Conservation (phyloP, 2,797 vertebrate genomes). For the Falco concolor region DNA sequence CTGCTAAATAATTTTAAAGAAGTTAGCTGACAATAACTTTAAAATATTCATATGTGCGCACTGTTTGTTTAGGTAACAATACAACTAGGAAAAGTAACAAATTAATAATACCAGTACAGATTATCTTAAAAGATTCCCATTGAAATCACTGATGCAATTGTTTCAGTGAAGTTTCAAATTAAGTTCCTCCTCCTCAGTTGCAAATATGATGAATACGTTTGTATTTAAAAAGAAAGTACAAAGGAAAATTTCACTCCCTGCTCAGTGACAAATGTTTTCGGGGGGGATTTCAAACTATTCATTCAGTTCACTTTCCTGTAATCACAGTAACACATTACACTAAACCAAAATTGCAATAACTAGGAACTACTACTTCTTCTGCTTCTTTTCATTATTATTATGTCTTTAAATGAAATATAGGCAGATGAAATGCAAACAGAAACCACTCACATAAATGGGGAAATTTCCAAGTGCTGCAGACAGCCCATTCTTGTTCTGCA, state of each 20-base stretch:
- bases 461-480: not conserved
- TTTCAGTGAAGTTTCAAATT: not conserved
- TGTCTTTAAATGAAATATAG: not conserved
- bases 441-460: not conserved
- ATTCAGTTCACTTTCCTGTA: not conserved
- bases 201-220: not conserved
- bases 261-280: not conserved
- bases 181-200: not conserved
- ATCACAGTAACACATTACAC: not conserved
- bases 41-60: not conserved
- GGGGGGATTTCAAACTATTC: not conserved
- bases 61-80: not conserved
- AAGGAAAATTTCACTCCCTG: not conserved
- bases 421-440: not conserved
- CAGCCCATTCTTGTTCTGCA: not conserved
- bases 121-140: not conserved
- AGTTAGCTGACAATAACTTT: not conserved
- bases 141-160: not conserved
- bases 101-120: not conserved
- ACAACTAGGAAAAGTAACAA: not conserved
- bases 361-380: not conserved
- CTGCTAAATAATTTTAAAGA: not conserved
- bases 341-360: not conserved
- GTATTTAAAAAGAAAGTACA: not conserved
- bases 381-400: not conserved